phyloP scores from a whole-genome alignment of 37 sponge, comb jelly and placozoan genomes.

The Chondrilla cf. caribensis region DNA sequence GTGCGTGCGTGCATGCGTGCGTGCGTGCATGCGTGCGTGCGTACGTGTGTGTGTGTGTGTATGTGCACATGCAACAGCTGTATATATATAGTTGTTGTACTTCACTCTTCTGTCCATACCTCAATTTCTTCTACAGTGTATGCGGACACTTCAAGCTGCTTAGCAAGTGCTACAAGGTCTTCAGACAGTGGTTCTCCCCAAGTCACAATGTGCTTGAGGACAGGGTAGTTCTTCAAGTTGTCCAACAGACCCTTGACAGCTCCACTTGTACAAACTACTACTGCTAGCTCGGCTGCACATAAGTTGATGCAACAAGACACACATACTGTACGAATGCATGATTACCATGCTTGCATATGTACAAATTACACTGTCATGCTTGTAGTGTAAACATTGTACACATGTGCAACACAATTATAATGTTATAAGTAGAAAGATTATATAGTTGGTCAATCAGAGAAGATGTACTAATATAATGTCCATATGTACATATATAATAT shows the following conservation, averaged over 20 bases:
- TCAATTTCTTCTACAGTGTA: constrained; percentile 49
- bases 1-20: constrained; percentile 22
- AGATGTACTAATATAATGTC: no score
- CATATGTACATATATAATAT: no score
- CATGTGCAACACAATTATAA: no score
- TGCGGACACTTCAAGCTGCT: constrained; percentile 36
- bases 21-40: constrained; percentile 20
- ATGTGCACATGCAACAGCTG: neutral
- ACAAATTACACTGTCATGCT: no score
- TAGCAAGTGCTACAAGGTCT: constrained; percentile 40
- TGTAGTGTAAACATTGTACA: no score
- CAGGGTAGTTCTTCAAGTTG: constrained; percentile 24
- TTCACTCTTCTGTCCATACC: constrained; percentile 29
- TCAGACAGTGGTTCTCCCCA: constrained; percentile 35
- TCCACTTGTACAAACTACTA: constrained; percentile 51
- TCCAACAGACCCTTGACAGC: constrained; percentile 45
- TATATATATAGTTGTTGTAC: no score
- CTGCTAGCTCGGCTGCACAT: constrained; percentile 45
- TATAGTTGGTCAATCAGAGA: no score
- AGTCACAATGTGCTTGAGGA: constrained; percentile 58
- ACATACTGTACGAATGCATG: no score
- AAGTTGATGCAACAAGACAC: no score
- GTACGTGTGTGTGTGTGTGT: constrained; percentile 26
- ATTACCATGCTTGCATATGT: no score
- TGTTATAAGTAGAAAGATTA: no score